These are phyloP conservation scores for Drosophila burlai DNA, from an alignment of 1,140 invertebrate species.

Conservation along the genomic window DNA sequence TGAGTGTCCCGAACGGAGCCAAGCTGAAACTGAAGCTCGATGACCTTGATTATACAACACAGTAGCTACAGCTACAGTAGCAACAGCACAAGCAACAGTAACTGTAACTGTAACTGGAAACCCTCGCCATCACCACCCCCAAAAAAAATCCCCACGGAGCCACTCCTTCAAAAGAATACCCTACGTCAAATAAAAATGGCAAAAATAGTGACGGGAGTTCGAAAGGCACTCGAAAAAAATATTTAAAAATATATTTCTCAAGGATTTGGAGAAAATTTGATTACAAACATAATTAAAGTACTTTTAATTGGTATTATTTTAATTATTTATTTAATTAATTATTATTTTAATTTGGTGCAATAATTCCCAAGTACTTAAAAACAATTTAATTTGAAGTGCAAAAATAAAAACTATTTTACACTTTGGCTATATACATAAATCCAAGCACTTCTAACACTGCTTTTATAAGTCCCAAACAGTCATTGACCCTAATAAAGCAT, in stretches of 20 bases:
- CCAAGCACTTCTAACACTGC: no score
- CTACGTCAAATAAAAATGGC: constrained; percentile 71
- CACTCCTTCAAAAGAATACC: constrained; percentile 39
- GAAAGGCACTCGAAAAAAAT: constrained; percentile 39
- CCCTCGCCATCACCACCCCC: not conserved
- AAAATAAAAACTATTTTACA: no score
- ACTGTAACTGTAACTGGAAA: not conserved
- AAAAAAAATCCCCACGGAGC: constrained; percentile 9
- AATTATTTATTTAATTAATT: no score
- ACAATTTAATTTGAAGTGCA: no score
- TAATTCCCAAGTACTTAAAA: no score
- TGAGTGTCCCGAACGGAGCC: constrained; percentile 38
- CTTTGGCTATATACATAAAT: not conserved
- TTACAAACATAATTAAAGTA: no score
- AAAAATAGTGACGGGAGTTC: constrained; percentile 56
- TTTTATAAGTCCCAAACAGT: no score
- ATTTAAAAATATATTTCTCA: not conserved
- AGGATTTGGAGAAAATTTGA: no score
- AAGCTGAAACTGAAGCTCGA: constrained; percentile 69
- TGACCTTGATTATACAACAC: constrained; percentile 80
- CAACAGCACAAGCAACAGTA: constrained; percentile 16
- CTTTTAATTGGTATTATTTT: no score
- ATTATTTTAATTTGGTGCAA: no score
- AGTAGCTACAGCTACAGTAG: constrained; percentile 21
- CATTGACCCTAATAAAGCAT: no score